phyloP scores from a whole-genome alignment of 2,888 invertebrate species.

The Myathropa florea region DNA sequence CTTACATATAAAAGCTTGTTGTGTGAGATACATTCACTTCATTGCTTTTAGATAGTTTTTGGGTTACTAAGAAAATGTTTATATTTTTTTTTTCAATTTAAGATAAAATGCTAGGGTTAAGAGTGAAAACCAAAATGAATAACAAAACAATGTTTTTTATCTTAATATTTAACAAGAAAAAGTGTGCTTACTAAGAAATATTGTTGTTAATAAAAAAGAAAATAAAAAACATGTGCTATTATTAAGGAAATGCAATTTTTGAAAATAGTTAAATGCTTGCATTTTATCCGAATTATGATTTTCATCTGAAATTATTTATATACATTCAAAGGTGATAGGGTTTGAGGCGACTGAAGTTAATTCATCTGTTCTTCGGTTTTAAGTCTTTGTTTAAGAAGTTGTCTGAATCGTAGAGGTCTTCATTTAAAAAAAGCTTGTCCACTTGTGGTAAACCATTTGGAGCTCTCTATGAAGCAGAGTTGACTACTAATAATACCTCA shows the following conservation, averaged over 20 bases:
- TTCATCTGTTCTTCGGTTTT: background rate
- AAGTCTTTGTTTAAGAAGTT: too few relatives aligned
- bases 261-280: slow-evolving; percentile 43
- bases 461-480: too few relatives aligned
- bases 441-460: too few relatives aligned
- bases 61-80: slow-evolving; percentile 19
- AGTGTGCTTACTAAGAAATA: slow-evolving; percentile 55
- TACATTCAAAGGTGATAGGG: background rate
- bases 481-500: too few relatives aligned
- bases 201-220: slow-evolving; percentile 32
- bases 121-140: slow-evolving; percentile 1
- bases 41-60: slow-evolving; percentile 41
- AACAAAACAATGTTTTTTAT: slow-evolving; percentile 14
- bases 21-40: slow-evolving; percentile 5
- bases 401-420: too few relatives aligned
- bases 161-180: slow-evolving; percentile 38
- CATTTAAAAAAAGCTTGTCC: too few relatives aligned
- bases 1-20: background rate
- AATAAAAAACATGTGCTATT: slow-evolving; percentile 34
- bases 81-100: slow-evolving; percentile 8
- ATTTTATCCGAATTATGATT: slow-evolving; percentile 9
- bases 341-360: background rate
- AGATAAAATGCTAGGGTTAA: background rate
- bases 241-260: slow-evolving; percentile 28
- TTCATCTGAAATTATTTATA: background rate